Conservation (phyloP, 2,888 invertebrate genomes). For the Cosmorhoe ocellata region DNA sequence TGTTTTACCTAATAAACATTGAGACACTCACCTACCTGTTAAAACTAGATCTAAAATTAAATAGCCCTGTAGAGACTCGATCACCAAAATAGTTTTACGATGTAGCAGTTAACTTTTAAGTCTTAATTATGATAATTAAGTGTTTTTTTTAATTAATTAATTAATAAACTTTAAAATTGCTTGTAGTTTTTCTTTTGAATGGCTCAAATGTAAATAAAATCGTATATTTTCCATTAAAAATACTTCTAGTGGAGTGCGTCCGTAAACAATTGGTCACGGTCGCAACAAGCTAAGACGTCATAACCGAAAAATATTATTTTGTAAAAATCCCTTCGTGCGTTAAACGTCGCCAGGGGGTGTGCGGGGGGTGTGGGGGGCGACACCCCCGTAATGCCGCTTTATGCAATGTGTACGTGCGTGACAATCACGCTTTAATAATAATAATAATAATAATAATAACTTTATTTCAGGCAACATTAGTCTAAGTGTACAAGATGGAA, state of each 20-base stretch:
- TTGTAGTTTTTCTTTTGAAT: slow-evolving; percentile 7
- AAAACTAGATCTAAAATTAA: not conserved
- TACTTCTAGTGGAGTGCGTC: no score
- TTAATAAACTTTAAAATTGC: slow-evolving; percentile 11
- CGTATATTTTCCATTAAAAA: not conserved
- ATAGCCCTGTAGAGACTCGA: not conserved
- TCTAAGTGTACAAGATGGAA: no score
- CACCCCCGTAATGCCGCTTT: slow-evolving; percentile 54
- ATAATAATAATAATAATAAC: no score
- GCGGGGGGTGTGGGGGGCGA: slow-evolving; percentile 1
- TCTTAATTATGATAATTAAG: slow-evolving; percentile 17
- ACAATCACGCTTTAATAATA: slow-evolving; percentile 78
- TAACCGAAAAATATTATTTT: slow-evolving; percentile 55
- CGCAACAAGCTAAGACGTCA: slow-evolving; percentile 33
- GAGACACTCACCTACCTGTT: not conserved
- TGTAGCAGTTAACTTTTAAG: slow-evolving; percentile 14
- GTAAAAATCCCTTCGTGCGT: slow-evolving; percentile 67
- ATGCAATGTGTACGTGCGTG: slow-evolving; percentile 79
- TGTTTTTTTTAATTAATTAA: slow-evolving; percentile 10
- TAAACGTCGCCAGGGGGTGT: slow-evolving; percentile 42
- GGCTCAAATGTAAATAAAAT: slow-evolving; percentile 3
- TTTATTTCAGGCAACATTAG: no score
- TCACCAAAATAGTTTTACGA: slow-evolving; percentile 20
- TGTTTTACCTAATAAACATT: not conserved
- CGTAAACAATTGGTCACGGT: slow-evolving; percentile 32